Evolutionary conservation across 1,140 invertebrate genomes (phyloP).

Genomic region (Bradynema listronoti): DNA sequence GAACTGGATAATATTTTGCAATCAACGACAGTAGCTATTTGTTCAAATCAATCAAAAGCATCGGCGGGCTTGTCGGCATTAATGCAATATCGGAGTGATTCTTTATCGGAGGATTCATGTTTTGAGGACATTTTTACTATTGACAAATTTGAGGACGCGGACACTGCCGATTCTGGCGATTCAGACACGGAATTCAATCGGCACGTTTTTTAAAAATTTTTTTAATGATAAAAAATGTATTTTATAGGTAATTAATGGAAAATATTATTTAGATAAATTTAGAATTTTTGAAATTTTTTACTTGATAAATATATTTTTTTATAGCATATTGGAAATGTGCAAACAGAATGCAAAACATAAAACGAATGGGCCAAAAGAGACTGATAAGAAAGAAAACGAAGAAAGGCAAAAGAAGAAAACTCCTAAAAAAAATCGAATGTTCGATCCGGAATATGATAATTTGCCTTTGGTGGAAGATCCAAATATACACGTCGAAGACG

Average conservation of each 20-base stretch:
- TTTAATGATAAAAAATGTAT: neutral
- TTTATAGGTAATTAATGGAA: neutral
- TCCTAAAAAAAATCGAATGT: slow-evolving; percentile 12
- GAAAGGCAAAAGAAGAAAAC: neutral
- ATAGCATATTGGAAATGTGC: neutral
- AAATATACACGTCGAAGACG: slow-evolving; percentile 28
- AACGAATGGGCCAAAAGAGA: neutral
- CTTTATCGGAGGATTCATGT: neutral
- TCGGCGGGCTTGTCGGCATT: too few relatives aligned
- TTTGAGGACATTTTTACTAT: slow-evolving; percentile 14
- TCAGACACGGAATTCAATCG: slow-evolving; percentile 25
- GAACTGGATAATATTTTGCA: too few relatives aligned
- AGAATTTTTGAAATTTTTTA: neutral
- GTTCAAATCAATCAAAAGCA: neutral
- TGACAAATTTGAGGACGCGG: slow-evolving; percentile 20
- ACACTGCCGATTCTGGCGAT: slow-evolving; percentile 9
- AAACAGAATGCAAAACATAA: neutral
- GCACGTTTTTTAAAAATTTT: slow-evolving; percentile 14
- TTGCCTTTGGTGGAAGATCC: slow-evolving; percentile 30
- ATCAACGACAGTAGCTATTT: neutral
- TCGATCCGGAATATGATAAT: slow-evolving; percentile 24
- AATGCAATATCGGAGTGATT: neutral
- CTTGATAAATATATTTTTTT: neutral
- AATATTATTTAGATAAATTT: slow-evolving; percentile 6
- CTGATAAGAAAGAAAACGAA: neutral